Base-by-base conservation (phyloP, 1,140 invertebrate species). In the Prorops nasuta region DNA sequence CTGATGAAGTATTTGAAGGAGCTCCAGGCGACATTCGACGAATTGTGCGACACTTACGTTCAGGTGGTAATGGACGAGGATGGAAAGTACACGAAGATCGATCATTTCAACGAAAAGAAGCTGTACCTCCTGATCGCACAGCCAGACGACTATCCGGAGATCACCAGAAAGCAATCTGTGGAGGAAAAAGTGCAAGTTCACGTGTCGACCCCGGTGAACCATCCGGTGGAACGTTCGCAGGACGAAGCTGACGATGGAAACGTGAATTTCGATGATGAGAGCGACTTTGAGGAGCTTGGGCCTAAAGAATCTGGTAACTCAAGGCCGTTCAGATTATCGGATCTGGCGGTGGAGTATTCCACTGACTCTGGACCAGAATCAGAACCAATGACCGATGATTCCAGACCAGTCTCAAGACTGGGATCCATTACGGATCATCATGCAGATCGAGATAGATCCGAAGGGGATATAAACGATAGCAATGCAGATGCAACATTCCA, bases 41-140 rank as follows among this genome's bases (percentile, higher is more conserved):
- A 82, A 17, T 61, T 87, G 3, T 85, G 84, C 55, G 78, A 83
- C 38, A 81, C 73, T 10, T 88, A 87, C 57, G 77, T 85, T 3
- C 83, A 86, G 31, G 76, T 86, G 39, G 71, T 83, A 4, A 59
- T 80, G 3, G 83, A 86, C 48, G 76, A 74, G 19, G 79, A 83
- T 22, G 83, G 83, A 0, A 75, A 70, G 3, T 78, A 82, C 34
- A 79, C 79, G 0, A 74, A 75, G 7, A 73, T 81, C 1, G 85
- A 87, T 49, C 67, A 65, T 17, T 81, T 86, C 49, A 74, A 78
- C 0, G 80, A 85, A 44, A 80, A 81, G 43, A 83, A 84, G 6
- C 79, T 87, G 2, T 86, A 86, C 44, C 80, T 88, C 22, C 60
- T 87, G 3, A 79, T 85, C 2, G 81, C 84, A 0, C 81, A 84